These are phyloP conservation scores for Cariama cristata DNA, from an alignment of 2,113 vertebrate species.

Conservation along the genomic window DNA sequence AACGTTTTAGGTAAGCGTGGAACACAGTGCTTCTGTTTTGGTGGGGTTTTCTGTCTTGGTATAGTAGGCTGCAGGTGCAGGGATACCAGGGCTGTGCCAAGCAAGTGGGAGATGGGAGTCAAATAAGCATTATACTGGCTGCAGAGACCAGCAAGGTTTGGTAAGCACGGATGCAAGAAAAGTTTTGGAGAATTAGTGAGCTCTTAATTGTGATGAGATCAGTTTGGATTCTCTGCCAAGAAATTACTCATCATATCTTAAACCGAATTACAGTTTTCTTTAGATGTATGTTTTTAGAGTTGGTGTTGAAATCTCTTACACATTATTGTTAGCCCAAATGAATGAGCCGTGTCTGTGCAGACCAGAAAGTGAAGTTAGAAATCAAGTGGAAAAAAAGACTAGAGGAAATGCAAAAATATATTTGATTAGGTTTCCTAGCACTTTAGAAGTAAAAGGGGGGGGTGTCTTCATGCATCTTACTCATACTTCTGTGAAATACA, in stretches of 20 bases:
- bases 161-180: not conserved
- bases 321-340: not conserved
- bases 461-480: not conserved
- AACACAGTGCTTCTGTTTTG: not conserved
- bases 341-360: not conserved
- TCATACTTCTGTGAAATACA: not conserved
- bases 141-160: not conserved
- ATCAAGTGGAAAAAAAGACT: not conserved
- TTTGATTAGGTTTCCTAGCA: not conserved
- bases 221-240: not conserved
- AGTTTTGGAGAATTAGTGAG: not conserved
- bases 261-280: not conserved
- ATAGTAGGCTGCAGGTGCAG: not conserved
- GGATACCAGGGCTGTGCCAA: not conserved
- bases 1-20: not conserved
- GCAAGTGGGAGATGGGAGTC: not conserved
- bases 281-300: not conserved
- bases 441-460: not conserved
- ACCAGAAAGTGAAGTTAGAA: not conserved
- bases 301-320: not conserved
- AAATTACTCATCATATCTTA: fast-evolving
- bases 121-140: not conserved
- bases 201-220: not conserved
- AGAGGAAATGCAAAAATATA: not conserved
- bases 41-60: not conserved